phyloP scores from a whole-genome alignment of 2,113 vertebrate genomes.

The Entelurus aequoreus region DNA sequence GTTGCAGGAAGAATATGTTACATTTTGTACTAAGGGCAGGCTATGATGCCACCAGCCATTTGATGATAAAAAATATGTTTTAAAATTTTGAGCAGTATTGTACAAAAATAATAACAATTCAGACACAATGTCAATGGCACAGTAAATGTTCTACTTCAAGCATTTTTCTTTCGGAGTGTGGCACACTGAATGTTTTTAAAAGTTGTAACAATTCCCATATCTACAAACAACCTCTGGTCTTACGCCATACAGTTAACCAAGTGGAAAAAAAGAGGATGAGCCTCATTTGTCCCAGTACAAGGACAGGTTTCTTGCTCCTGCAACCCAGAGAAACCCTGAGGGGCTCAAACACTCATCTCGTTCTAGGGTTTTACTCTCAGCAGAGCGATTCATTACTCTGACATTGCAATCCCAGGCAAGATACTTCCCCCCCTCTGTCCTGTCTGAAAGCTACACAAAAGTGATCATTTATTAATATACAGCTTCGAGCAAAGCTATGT shows the following conservation, averaged over 20 bases:
- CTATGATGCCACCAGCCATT: too few relatives aligned
- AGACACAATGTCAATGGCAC: too few relatives aligned
- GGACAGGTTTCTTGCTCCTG: conserved; percentile 14
- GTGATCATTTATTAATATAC: conserved; percentile 31
- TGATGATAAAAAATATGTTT: too few relatives aligned
- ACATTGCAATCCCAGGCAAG: conserved; percentile 11
- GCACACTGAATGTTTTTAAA: not conserved
- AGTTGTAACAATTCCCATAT: not conserved
- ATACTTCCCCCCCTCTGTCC: conserved; percentile 9
- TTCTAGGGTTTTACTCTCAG: conserved; percentile 34
- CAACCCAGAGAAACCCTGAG: not conserved
- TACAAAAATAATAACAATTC: too few relatives aligned
- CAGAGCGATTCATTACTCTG: conserved; percentile 18
- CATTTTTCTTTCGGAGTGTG: not conserved
- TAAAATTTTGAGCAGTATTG: too few relatives aligned
- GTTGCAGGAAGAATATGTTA: too few relatives aligned
- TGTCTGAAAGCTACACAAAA: conserved; percentile 1
- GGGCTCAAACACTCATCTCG: conserved; percentile 22
- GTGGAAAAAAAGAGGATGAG: not conserved
- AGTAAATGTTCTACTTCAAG: too few relatives aligned
- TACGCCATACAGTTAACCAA: not conserved
- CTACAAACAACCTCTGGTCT: not conserved
- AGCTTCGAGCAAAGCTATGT: conserved; percentile 9
- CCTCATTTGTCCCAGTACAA: not conserved
- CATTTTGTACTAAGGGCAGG: too few relatives aligned